Conservation (phyloP, 2,113 vertebrate species). For the Brachyhypopomus occidentalis region DNA sequence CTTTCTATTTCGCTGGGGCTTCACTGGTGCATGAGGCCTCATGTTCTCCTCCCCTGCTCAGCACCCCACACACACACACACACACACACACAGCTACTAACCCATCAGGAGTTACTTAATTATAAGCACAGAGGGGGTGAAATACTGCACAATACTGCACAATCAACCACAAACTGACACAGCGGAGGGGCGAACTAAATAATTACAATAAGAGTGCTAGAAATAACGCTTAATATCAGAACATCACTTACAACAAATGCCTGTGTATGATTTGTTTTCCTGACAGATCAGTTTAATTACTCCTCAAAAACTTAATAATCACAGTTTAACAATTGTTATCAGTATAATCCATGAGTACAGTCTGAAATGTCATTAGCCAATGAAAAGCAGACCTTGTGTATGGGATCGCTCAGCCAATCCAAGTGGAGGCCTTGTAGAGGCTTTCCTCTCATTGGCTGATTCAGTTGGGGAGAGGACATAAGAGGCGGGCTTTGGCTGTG, state of each 20-base stretch:
- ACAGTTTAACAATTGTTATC: not conserved
- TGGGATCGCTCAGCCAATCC: constrained; percentile 69
- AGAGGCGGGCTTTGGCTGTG: constrained; percentile 69
- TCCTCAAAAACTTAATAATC: not conserved
- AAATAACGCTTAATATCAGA: too few species aligned
- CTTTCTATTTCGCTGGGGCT: constrained; percentile 72
- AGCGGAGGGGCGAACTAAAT: too few species aligned
- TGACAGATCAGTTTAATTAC: too few species aligned
- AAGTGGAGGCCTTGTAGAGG: constrained; percentile 58
- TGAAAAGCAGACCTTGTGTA: constrained; percentile 68
- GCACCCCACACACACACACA: constrained; percentile 33
- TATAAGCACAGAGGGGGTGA: too few species aligned
- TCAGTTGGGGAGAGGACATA: constrained; percentile 71
- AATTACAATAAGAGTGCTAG: too few species aligned
- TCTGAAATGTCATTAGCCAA: not conserved
- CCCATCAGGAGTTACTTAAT: not conserved
- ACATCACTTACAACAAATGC: not conserved
- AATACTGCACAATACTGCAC: too few species aligned
- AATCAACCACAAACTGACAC: too few species aligned
- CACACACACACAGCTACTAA: constrained; percentile 5
- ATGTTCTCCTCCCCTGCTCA: constrained; percentile 64
- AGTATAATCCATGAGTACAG: not conserved
- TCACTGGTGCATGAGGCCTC: constrained; percentile 57
- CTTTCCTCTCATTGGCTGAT: constrained; percentile 62
- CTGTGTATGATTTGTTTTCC: not conserved